Evolutionary conservation across 2,797 vertebrate genomes (phyloP).

Genomic region (Lutjanus argentimaculatus): DNA sequence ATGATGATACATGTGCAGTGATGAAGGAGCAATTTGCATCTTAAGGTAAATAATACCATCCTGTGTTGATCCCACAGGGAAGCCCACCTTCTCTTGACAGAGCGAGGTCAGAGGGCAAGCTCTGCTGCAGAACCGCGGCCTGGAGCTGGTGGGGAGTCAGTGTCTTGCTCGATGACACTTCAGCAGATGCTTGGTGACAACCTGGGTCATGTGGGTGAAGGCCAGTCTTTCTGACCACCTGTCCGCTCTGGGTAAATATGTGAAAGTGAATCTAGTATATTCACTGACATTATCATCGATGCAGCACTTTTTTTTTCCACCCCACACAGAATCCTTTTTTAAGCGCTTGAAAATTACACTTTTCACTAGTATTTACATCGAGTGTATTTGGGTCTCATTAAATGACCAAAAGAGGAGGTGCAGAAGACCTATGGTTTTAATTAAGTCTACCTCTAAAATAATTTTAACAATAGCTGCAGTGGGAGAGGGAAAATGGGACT

Average conservation of each 20-base stretch:
- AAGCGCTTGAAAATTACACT: neutral
- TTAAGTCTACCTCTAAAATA: conserved; percentile 40
- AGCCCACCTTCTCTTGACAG: conserved; percentile 33
- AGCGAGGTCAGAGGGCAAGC: conserved; percentile 30
- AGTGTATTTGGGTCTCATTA: conserved; percentile 6
- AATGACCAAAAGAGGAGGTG: neutral
- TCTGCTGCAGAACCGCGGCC: conserved; percentile 28
- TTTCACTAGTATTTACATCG: neutral
- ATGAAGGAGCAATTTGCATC: conserved; percentile 22
- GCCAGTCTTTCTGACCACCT: conserved; percentile 60
- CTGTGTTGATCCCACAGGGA: conserved; percentile 11
- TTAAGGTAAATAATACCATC: conserved; percentile 22
- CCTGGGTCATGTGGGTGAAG: conserved; percentile 57
- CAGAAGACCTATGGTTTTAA: conserved; percentile 39
- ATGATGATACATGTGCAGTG: neutral
- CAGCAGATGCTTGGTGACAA: conserved; percentile 73
- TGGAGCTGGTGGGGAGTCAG: conserved; percentile 17
- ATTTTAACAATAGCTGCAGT: conserved; percentile 33
- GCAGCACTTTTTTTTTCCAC: conserved; percentile 12
- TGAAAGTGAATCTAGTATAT: conserved; percentile 14
- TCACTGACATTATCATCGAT: neutral
- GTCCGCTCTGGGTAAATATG: conserved; percentile 30
- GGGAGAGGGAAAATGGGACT: conserved; percentile 39
- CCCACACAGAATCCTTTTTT: neutral
- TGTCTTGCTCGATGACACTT: conserved; percentile 65